Percentiles rank a stretch among this genome's conserved stretches.
Evolutionary conservation across 1,140 invertebrate species (phyloP).

Genomic region (Achroia grisella): DNA sequence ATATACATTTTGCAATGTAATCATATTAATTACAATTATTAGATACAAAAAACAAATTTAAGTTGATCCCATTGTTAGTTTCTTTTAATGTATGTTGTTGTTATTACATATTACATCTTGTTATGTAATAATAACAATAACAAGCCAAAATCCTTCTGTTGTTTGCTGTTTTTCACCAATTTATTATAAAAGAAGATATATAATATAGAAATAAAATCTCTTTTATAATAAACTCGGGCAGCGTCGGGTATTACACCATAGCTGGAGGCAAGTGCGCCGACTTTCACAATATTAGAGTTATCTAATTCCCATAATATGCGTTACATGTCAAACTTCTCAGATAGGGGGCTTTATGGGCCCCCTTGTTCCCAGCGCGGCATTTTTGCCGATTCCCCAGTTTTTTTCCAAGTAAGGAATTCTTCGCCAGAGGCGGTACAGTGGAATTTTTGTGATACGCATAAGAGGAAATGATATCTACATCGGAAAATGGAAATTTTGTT

Average conservation of each 20-base stretch:
- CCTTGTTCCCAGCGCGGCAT: not conserved
- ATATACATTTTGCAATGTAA: too few species aligned
- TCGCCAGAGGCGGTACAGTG: not conserved
- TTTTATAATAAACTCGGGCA: too few species aligned
- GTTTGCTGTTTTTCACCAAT: too few species aligned
- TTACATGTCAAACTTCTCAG: constrained; percentile 56
- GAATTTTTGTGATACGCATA: not conserved
- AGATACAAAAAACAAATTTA: too few species aligned
- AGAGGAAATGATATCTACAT: not conserved
- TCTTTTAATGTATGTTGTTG: too few species aligned
- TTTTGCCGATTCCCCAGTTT: not conserved
- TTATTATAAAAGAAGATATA: not conserved
- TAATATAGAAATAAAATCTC: not conserved
- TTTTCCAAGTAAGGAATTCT: not conserved
- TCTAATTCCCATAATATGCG: constrained; percentile 57
- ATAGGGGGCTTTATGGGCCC: constrained; percentile 16
- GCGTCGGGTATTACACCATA: too few species aligned
- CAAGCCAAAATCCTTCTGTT: too few species aligned
- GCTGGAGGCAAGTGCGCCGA: not conserved
- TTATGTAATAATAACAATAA: too few species aligned
- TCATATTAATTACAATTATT: too few species aligned
- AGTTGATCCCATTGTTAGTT: too few species aligned
- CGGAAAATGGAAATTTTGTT: constrained; percentile 3
- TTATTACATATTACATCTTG: too few species aligned
- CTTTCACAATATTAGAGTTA: constrained; percentile 31